phyloP scores from a whole-genome alignment of 1,140 invertebrate species.

The Copidosoma floridanum region DNA sequence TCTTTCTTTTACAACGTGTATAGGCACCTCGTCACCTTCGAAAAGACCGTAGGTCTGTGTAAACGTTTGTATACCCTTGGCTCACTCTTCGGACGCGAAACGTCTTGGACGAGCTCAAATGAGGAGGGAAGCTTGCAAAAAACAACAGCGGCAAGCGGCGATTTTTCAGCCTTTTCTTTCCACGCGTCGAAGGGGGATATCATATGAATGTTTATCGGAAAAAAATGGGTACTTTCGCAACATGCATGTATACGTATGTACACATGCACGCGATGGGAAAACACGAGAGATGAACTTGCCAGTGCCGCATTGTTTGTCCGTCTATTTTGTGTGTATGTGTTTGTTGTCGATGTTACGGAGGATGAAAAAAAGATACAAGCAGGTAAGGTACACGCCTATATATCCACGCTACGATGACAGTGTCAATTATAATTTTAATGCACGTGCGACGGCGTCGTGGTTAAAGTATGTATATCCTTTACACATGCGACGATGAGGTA shows the following conservation, averaged over 20 bases:
- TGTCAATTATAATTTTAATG: slow-evolving; percentile 8
- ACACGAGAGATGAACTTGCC: slow-evolving; percentile 14
- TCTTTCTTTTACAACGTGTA: too few relatives aligned
- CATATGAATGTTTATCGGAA: too few relatives aligned
- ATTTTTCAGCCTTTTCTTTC: too few relatives aligned
- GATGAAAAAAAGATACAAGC: background rate
- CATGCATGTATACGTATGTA: background rate
- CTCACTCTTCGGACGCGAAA: slow-evolving; percentile 5
- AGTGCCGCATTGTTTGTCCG: too few relatives aligned
- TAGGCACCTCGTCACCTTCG: background rate
- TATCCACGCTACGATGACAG: background rate
- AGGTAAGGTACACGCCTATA: too few relatives aligned
- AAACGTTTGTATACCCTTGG: too few relatives aligned
- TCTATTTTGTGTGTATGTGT: background rate
- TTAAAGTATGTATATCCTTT: too few relatives aligned
- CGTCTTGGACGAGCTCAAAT: background rate
- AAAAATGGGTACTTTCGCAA: too few relatives aligned
- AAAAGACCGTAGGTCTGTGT: too few relatives aligned
- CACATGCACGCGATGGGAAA: too few relatives aligned
- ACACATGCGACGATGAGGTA: background rate
- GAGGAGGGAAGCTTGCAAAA: slow-evolving; percentile 5
- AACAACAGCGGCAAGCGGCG: background rate
- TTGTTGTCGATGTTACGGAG: background rate
- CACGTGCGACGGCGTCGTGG: too few relatives aligned
- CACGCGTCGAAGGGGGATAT: too few relatives aligned